Conservation (phyloP, 2,888 invertebrate species). For the Caenorhabditis sp. region DNA sequence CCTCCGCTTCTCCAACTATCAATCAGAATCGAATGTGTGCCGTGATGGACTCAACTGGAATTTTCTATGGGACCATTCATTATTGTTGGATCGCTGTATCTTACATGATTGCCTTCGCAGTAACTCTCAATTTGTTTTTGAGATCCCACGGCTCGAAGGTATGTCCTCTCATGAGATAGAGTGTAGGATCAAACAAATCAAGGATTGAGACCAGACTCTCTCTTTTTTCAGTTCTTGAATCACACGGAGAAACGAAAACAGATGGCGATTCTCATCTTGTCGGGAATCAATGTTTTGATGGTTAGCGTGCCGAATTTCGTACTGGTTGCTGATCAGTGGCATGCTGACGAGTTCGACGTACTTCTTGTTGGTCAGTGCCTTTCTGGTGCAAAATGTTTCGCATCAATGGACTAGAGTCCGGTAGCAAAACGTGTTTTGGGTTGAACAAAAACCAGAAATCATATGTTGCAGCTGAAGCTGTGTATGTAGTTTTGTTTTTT, state of each 20-base stretch:
- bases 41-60: conserved; percentile 71
- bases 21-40: conserved; percentile 67
- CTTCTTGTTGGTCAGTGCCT: conserved; percentile 67
- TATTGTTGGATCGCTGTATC: conserved; percentile 65
- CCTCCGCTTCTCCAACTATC: conserved; percentile 21
- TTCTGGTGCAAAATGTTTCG: background rate
- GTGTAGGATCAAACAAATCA: conserved; percentile 17
- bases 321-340: conserved; percentile 71
- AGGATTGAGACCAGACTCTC: background rate
- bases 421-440: conserved; percentile 3
- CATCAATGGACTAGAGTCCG: background rate
- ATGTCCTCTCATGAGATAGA: conserved; percentile 9
- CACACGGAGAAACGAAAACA: conserved; percentile 66
- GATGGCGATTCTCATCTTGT: conserved; percentile 65
- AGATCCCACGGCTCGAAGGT: conserved; percentile 61
- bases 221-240: conserved; percentile 64
- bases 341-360: conserved; percentile 61
- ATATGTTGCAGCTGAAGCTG: background rate
- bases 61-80: conserved; percentile 69
- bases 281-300: conserved; percentile 68
- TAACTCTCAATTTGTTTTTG: conserved; percentile 58
- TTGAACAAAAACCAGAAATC: conserved; percentile 8
- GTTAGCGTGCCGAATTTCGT: conserved; percentile 71
- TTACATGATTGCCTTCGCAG: conserved; percentile 64
- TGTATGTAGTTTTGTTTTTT: background rate